A percentile compares a stretch with the other conserved stretches of the same genome.
These are phyloP conservation scores for Charaxes varanes DNA, from an alignment of 1,140 invertebrate genomes.

Conservation along the genomic window DNA sequence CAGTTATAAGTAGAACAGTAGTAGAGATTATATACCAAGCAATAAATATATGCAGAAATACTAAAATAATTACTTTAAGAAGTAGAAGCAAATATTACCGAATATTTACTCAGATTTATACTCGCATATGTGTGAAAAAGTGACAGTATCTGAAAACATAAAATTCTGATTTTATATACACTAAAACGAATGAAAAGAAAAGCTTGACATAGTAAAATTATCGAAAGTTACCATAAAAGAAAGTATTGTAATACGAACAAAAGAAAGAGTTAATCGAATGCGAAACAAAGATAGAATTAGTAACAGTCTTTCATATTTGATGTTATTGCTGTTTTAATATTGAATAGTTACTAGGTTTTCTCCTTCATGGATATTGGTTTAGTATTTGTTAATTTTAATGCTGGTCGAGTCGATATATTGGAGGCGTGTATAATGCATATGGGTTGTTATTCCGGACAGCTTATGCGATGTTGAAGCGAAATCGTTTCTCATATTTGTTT, in stretches of 20 bases:
- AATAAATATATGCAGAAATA: too few species aligned
- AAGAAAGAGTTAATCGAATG: constrained; percentile 12
- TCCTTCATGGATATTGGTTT: constrained; percentile 11
- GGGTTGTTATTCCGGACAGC: constrained; percentile 18
- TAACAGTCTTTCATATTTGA: constrained; percentile 22
- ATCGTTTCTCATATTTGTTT: neutral
- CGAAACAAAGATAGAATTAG: constrained; percentile 20
- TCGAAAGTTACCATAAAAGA: too few species aligned
- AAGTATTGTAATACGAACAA: constrained; percentile 7
- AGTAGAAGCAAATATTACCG: too few species aligned
- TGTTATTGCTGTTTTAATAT: constrained; percentile 14
- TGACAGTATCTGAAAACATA: too few species aligned
- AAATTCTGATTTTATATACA: too few species aligned
- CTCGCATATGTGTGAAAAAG: too few species aligned
- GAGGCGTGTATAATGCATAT: constrained; percentile 21
- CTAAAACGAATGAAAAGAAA: too few species aligned
- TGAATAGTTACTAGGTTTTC: constrained; percentile 12
- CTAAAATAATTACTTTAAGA: too few species aligned
- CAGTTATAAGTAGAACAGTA: too few species aligned
- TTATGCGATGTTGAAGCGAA: constrained; percentile 1
- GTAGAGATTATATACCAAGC: too few species aligned
- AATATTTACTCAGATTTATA: too few species aligned
- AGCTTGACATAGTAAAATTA: too few species aligned
- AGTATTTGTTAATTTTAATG: constrained; percentile 18
- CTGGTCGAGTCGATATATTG: constrained; percentile 4